These are phyloP conservation scores for Oreohelix idahoensis DNA, from an alignment of 1,140 invertebrate genomes.

Conservation along the genomic window DNA sequence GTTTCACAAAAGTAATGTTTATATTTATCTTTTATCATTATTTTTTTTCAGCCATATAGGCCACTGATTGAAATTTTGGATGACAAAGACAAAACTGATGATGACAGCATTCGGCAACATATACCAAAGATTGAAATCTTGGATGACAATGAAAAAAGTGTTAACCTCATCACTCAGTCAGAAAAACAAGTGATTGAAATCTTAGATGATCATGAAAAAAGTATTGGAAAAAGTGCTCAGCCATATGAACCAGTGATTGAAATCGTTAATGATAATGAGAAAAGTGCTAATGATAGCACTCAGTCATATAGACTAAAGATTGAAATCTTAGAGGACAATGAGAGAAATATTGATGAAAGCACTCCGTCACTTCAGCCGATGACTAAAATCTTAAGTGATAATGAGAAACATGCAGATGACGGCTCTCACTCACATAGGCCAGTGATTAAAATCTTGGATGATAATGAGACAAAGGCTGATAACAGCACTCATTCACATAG, in stretches of 20 bases:
- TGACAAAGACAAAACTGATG: conserved; percentile 47
- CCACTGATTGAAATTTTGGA: conserved; percentile 58
- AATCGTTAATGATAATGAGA: not conserved
- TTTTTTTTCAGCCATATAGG: conserved; percentile 12
- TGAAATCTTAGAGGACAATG: not conserved
- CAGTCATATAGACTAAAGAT: not conserved
- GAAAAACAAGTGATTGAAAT: not conserved
- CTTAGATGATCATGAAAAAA: not conserved
- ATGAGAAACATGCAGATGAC: not conserved
- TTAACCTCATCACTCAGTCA: not conserved
- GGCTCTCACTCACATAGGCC: conserved; percentile 48
- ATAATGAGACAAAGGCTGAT: conserved; percentile 46
- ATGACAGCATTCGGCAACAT: not conserved
- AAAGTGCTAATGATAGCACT: not conserved
- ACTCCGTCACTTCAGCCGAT: conserved; percentile 35
- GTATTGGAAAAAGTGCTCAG: not conserved
- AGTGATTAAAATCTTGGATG: conserved; percentile 56
- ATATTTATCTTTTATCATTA: too few species aligned
- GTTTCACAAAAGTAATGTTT: too few species aligned
- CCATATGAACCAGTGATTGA: not conserved
- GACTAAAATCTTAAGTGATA: not conserved
- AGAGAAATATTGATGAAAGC: not conserved
- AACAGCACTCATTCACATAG: not conserved
- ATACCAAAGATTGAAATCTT: conserved; percentile 15
- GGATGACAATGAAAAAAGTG: not conserved